Evolutionary conservation across 2,888 invertebrate species (phyloP).

Genomic region (Diaphora mendica): DNA sequence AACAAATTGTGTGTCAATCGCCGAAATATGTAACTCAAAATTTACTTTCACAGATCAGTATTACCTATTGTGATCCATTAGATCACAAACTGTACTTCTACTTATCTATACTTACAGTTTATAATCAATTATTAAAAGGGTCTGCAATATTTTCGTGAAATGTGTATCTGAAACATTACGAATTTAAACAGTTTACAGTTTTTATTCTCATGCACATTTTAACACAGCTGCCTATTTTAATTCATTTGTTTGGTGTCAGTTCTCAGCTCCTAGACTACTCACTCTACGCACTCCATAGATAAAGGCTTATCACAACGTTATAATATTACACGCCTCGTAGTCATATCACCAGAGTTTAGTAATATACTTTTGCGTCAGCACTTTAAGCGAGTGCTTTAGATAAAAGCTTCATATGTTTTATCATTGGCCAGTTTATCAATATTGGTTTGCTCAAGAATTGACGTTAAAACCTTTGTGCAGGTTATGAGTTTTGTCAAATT

Average conservation of each 20-base stretch:
- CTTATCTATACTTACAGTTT: too few species aligned
- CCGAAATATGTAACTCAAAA: too few species aligned
- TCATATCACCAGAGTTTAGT: slow-evolving; percentile 45
- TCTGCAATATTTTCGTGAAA: too few species aligned
- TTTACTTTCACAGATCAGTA: too few species aligned
- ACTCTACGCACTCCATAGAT: slow-evolving; percentile 52
- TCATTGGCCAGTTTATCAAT: slow-evolving; percentile 19
- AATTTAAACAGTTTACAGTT: too few species aligned
- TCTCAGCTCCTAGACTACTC: slow-evolving; percentile 10
- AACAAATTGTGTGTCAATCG: too few species aligned
- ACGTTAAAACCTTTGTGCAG: background rate
- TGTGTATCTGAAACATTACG: too few species aligned
- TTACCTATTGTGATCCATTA: too few species aligned
- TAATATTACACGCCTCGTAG: slow-evolving; percentile 52
- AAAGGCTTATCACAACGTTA: slow-evolving; percentile 55
- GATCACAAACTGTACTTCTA: too few species aligned
- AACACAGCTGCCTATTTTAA: background rate
- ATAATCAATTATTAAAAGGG: too few species aligned
- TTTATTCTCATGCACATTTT: background rate
- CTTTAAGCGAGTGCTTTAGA: slow-evolving; percentile 54
- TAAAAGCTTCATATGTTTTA: slow-evolving; percentile 48
- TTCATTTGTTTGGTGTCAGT: background rate
- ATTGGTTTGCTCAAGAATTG: slow-evolving; percentile 12
- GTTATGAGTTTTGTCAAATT: background rate
- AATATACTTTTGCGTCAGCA: slow-evolving; percentile 56